These are phyloP conservation scores for Nixonia krombeini DNA, from an alignment of 1,140 invertebrate genomes.

Conservation along the genomic window DNA sequence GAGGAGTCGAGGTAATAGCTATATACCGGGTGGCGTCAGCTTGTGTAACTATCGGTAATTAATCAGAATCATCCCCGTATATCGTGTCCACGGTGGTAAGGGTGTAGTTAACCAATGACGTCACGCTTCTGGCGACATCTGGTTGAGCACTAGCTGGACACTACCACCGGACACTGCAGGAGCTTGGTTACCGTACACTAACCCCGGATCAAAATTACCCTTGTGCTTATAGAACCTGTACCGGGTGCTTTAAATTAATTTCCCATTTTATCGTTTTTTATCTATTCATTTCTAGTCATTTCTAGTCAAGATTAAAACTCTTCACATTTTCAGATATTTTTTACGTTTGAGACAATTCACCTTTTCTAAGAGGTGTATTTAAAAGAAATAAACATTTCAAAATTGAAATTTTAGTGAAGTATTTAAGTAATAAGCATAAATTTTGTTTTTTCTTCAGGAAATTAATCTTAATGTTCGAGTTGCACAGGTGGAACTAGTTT, in stretches of 20 bases:
- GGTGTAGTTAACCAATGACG: slow-evolving; percentile 71
- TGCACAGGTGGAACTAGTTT: too few species aligned
- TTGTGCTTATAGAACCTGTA: slow-evolving; percentile 45
- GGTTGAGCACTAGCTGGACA: slow-evolving; percentile 61
- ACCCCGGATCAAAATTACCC: slow-evolving; percentile 66
- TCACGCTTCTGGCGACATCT: slow-evolving; percentile 71
- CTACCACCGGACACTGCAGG: slow-evolving; percentile 60
- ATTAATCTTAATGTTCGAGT: background rate
- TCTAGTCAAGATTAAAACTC: background rate
- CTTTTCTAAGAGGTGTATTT: too few species aligned
- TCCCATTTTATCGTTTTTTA: slow-evolving; percentile 34
- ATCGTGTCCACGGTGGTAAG: slow-evolving; percentile 54
- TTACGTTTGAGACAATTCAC: too few species aligned
- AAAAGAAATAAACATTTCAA: too few species aligned
- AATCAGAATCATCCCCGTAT: slow-evolving; percentile 72
- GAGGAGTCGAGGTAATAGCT: slow-evolving; percentile 47
- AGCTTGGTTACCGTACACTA: slow-evolving; percentile 59
- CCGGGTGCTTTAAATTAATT: slow-evolving; percentile 69
- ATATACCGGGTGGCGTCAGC: slow-evolving; percentile 64
- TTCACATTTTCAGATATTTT: too few species aligned
- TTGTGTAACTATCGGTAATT: slow-evolving; percentile 72
- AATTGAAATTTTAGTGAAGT: too few species aligned
- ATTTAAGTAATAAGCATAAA: too few species aligned
- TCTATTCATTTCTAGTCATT: background rate
- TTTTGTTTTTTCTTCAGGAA: background rate